Evolutionary conservation across 2,888 invertebrate genomes (phyloP).

Genomic region (Tenthredo amoena): DNA sequence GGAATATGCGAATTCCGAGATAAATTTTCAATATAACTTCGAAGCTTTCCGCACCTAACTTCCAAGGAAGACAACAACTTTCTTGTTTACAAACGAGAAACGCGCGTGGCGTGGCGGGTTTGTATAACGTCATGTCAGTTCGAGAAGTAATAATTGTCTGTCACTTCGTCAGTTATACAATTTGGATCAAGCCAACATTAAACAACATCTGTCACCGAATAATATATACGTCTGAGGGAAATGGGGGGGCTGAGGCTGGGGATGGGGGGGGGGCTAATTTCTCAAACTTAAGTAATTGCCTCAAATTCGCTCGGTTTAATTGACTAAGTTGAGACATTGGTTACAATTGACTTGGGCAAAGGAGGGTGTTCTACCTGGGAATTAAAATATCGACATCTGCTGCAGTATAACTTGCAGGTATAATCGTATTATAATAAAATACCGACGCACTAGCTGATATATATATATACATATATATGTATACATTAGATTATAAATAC

Average conservation of each 20-base stretch:
- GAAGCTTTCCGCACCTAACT: not conserved
- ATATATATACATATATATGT: too few relatives aligned
- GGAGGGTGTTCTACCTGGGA: not conserved
- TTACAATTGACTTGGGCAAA: slow-evolving; percentile 48
- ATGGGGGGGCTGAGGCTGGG: not conserved
- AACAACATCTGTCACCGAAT: slow-evolving; percentile 28
- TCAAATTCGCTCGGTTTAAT: slow-evolving; percentile 47
- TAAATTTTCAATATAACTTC: not conserved
- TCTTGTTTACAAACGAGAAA: not conserved
- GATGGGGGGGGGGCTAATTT: slow-evolving; percentile 18
- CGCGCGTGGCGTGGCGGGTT: not conserved
- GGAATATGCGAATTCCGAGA: not conserved
- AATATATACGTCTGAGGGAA: slow-evolving; percentile 4
- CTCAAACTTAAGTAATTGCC: slow-evolving; percentile 51
- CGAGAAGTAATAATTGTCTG: not conserved
- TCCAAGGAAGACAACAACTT: not conserved
- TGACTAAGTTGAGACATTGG: slow-evolving; percentile 49
- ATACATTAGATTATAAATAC: not conserved
- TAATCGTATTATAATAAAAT: not conserved
- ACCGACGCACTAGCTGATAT: not conserved
- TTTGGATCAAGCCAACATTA: slow-evolving; percentile 6
- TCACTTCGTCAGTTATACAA: slow-evolving; percentile 10
- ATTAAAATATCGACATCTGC: slow-evolving; percentile 3
- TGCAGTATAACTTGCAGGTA: not conserved
- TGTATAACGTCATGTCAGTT: not conserved